Conservation (phyloP, 2,888 invertebrate species). For the Drosophila setosimentum region DNA sequence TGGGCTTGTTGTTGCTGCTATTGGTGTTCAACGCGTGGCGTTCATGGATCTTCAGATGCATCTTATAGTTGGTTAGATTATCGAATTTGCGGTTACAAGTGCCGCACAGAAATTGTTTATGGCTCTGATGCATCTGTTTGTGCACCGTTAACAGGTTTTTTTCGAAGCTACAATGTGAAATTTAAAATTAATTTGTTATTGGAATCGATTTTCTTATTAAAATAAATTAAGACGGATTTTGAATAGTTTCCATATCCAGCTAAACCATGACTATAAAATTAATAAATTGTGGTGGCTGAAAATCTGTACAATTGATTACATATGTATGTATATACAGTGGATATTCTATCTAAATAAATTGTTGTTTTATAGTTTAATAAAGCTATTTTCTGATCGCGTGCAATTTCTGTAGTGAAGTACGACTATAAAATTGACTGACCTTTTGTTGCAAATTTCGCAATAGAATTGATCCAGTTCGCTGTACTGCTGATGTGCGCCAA, state of each 20-base stretch:
- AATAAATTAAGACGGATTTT: neutral
- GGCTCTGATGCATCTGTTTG: conserved; percentile 88
- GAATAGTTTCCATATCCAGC: neutral
- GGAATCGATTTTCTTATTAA: neutral
- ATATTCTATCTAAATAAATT: neutral
- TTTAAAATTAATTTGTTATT: neutral
- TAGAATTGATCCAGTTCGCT: conserved; percentile 84
- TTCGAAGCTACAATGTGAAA: conserved; percentile 72
- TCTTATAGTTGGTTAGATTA: conserved; percentile 88
- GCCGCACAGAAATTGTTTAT: conserved; percentile 87
- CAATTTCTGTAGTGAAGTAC: too few species aligned
- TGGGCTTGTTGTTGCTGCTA: conserved; percentile 7
- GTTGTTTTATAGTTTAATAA: too few species aligned
- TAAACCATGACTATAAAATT: neutral
- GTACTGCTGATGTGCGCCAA: conserved; percentile 80
- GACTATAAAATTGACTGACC: conserved; percentile 53
- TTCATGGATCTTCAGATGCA: conserved; percentile 91
- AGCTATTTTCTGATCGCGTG: too few species aligned
- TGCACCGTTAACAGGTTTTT: conserved; percentile 86
- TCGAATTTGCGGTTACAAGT: conserved; percentile 91
- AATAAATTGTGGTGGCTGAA: neutral
- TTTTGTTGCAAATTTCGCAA: conserved; percentile 87
- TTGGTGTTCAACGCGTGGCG: conserved; percentile 28
- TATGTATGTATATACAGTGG: neutral
- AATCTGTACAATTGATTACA: neutral